phyloP scores from a whole-genome alignment of 2,888 invertebrate genomes.

The Molorchus minor region DNA sequence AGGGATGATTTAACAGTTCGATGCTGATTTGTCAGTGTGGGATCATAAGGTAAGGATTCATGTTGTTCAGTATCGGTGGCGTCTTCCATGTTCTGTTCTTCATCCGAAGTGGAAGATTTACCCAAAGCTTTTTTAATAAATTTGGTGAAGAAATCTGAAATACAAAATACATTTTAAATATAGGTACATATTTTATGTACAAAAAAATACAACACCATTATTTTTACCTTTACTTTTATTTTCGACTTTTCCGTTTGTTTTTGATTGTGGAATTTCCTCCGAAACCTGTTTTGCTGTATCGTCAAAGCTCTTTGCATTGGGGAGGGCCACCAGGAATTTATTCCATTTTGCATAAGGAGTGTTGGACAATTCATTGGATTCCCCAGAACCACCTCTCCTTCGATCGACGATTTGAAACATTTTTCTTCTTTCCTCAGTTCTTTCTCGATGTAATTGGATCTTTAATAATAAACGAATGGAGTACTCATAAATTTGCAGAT shows the following conservation, averaged over 20 bases:
- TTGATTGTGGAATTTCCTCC: slow-evolving; percentile 40
- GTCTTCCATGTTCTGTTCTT: slow-evolving; percentile 63
- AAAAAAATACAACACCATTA: not conserved
- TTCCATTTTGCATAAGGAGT: slow-evolving; percentile 75
- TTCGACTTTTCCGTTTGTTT: slow-evolving; percentile 45
- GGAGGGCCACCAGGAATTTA: slow-evolving; percentile 71
- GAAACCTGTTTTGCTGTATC: slow-evolving; percentile 54
- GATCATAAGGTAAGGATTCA: slow-evolving; percentile 73
- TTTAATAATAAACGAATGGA: no score
- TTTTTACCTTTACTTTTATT: slow-evolving; percentile 46
- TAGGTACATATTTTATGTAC: not conserved
- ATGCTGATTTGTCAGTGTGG: slow-evolving; percentile 19
- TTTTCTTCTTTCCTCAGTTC: slow-evolving; percentile 92
- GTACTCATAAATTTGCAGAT: no score
- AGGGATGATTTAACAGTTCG: slow-evolving; percentile 29
- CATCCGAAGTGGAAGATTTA: slow-evolving; percentile 69
- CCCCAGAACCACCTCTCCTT: slow-evolving; percentile 66
- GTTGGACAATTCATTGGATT: slow-evolving; percentile 69
- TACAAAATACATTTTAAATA: slow-evolving; percentile 1
- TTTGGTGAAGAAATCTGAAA: slow-evolving; percentile 67
- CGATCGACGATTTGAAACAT: slow-evolving; percentile 89
- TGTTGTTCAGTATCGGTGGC: slow-evolving; percentile 78
- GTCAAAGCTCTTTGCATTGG: slow-evolving; percentile 68
- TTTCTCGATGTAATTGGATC: slow-evolving; percentile 84
- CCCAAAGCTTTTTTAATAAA: slow-evolving; percentile 69